A percentile compares a stretch with the other conserved stretches of the same genome.
Conservation (phyloP, 2,113 vertebrate genomes). For the Scartelaos histophorus region DNA sequence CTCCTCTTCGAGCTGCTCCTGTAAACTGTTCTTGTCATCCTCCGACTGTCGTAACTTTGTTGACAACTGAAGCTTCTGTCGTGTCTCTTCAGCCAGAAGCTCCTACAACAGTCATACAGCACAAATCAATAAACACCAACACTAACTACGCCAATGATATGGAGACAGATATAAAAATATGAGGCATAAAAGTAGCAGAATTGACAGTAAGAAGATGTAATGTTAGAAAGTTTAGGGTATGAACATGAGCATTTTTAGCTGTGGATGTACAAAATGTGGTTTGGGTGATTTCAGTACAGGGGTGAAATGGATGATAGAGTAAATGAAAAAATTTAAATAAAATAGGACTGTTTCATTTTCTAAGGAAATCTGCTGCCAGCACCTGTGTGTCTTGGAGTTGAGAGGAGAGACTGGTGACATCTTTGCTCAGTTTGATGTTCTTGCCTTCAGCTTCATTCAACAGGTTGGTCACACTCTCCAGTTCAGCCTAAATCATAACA, state of each 20-base stretch:
- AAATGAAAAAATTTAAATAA: not conserved
- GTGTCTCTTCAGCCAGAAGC: conserved; percentile 91
- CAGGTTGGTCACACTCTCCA: conserved; percentile 86
- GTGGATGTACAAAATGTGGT: not conserved
- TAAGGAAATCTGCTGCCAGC: conserved; percentile 13
- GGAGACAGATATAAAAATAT: not conserved
- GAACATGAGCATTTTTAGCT: not conserved
- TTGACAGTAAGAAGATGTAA: not conserved
- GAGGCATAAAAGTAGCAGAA: not conserved
- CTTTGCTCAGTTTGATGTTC: conserved; percentile 93
- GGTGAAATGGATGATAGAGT: not conserved
- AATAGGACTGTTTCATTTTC: not conserved
- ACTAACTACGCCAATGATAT: not conserved
- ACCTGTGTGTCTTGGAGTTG: conserved; percentile 94
- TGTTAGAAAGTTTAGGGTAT: too few relatives aligned
- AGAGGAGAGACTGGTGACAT: conserved; percentile 84
- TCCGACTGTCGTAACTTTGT: conserved; percentile 92
- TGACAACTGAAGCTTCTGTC: conserved; percentile 90
- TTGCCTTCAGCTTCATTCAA: conserved; percentile 92
- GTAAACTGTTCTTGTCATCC: conserved; percentile 87
- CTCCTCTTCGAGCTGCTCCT: conserved; percentile 96
- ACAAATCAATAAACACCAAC: not conserved
- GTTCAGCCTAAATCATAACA: conserved; percentile 77
- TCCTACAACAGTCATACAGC: conserved; percentile 74
- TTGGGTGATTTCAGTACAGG: not conserved